Percentiles rank a stretch among this genome's conserved stretches.
Conservation (phyloP, 2,888 invertebrate species). For the Apamea crenata region DNA sequence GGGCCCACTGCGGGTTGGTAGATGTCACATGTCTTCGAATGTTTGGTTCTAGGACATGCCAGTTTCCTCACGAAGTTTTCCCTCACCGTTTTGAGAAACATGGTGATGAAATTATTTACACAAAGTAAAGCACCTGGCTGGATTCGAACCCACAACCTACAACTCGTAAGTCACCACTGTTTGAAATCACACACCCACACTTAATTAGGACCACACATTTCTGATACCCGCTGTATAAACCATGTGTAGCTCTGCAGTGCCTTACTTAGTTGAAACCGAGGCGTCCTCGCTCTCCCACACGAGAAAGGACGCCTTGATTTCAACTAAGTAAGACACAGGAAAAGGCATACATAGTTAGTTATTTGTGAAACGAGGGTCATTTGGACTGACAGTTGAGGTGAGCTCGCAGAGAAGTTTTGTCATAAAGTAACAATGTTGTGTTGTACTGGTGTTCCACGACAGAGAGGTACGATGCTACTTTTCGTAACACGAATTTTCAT, state of each 20-base stretch:
- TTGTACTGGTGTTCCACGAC: background rate
- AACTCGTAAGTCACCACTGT: background rate
- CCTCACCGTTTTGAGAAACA: background rate
- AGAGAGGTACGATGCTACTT: background rate
- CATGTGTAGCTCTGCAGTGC: slow-evolving; percentile 4
- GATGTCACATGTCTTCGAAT: background rate
- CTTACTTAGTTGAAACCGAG: background rate
- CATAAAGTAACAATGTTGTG: slow-evolving; percentile 27
- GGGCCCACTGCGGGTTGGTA: background rate
- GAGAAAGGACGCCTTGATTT: background rate
- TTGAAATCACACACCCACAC: background rate
- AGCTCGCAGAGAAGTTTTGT: slow-evolving; percentile 10
- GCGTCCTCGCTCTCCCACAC: background rate
- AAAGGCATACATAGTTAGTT: slow-evolving; percentile 34
- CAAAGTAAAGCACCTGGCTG: background rate
- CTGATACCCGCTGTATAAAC: background rate
- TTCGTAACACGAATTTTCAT: background rate
- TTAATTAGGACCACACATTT: background rate
- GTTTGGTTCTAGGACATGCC: background rate
- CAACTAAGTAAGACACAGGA: slow-evolving; percentile 14
- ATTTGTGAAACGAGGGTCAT: slow-evolving; percentile 20
- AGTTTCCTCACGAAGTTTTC: background rate
- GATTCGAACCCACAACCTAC: background rate
- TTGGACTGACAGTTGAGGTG: slow-evolving; percentile 28
- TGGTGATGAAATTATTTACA: background rate